Evolutionary conservation across 2,113 vertebrate genomes (phyloP).

Genomic region (Ondatra zibethicus): DNA sequence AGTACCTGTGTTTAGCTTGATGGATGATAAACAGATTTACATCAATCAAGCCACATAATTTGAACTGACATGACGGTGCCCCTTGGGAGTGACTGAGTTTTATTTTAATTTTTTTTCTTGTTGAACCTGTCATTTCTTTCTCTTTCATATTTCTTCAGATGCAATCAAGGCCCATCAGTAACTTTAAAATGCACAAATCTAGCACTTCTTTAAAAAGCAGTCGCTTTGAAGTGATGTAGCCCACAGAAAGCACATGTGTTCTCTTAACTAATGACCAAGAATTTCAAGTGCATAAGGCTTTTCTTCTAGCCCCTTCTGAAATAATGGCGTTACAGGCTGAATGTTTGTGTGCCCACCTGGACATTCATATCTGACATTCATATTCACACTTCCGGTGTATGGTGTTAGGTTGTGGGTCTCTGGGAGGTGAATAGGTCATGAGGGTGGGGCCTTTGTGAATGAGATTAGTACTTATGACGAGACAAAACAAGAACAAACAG

Average conservation of each 20-base stretch:
- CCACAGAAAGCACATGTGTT: neutral
- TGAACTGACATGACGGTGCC: constrained; percentile 7
- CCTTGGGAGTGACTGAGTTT: neutral
- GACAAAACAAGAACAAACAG: neutral
- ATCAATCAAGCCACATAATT: neutral
- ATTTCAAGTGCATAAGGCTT: neutral
- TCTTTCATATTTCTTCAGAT: constrained; percentile 33
- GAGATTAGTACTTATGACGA: neutral
- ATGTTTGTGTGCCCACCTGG: neutral
- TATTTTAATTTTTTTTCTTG: neutral
- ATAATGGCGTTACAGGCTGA: neutral
- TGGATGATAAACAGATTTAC: neutral
- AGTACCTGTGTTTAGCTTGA: neutral
- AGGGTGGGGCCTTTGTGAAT: neutral
- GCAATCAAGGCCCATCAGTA: neutral
- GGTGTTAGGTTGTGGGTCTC: neutral
- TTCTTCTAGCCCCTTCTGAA: neutral
- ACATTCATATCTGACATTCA: neutral
- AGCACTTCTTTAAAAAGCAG: constrained; percentile 43
- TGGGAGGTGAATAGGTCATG: neutral
- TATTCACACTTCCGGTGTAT: too few species aligned
- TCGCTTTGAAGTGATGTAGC: neutral
- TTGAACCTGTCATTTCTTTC: constrained; percentile 20
- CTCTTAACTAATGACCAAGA: constrained; percentile 2
- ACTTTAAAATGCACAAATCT: constrained; percentile 5